phyloP scores from a whole-genome alignment of 2,888 invertebrate species.

The Stenodera caucasica region DNA sequence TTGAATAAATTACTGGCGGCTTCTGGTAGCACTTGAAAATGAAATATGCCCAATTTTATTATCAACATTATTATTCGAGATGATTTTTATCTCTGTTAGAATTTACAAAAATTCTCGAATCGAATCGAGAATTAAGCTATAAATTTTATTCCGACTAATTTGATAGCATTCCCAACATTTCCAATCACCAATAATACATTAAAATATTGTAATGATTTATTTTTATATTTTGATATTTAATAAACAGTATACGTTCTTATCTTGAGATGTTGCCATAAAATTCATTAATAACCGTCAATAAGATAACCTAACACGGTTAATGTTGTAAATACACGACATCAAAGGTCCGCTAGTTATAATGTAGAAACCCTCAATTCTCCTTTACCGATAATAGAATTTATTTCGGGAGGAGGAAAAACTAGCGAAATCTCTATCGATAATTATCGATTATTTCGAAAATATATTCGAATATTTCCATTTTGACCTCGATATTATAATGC shows the following conservation, averaged over 20 bases:
- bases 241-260: slow-evolving; percentile 27
- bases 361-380: neutral
- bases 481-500: slow-evolving; percentile 28
- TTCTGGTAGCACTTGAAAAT: slow-evolving; percentile 44
- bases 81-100: slow-evolving; percentile 44
- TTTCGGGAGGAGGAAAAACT: no score
- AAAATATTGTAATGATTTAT: slow-evolving; percentile 16
- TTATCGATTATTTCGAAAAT: neutral
- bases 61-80: slow-evolving; percentile 37
- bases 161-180: neutral
- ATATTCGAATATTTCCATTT: slow-evolving; percentile 18
- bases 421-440: no score
- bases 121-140: neutral
- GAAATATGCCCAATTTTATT: slow-evolving; percentile 46
- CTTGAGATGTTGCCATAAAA: slow-evolving; percentile 32
- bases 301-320: slow-evolving; percentile 16
- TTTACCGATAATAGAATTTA: no score
- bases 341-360: neutral
- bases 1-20: slow-evolving; percentile 48
- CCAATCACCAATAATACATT: neutral
- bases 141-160: slow-evolving; percentile 6
- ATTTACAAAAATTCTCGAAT: slow-evolving; percentile 18
- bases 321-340: slow-evolving; percentile 6
- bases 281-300: slow-evolving; percentile 34
- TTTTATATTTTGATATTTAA: slow-evolving; percentile 20